Evolutionary conservation across 2,797 vertebrate genomes (phyloP), one percentile per base, ranked within the genome.

Genomic region (Myotis vivesi): DNA sequence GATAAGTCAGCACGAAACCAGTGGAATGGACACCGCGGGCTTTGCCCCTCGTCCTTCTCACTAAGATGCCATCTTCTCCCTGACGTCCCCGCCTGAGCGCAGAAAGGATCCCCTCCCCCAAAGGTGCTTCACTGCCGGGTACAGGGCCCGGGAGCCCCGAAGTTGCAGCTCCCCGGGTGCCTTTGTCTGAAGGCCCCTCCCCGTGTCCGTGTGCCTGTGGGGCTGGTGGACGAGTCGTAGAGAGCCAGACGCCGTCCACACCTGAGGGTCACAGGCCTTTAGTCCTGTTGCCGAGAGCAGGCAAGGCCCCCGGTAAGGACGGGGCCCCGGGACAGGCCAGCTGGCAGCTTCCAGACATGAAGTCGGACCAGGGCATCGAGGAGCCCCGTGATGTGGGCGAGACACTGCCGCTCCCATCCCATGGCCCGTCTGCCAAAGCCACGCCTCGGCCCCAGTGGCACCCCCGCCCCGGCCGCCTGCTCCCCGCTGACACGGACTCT

Each of bases 401-500:
- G 66, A 10, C 66, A 22, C n/a, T 4, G 33, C n/a, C 4, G 15
- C n/a, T 13, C 30, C 62, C 33, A 0, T 22, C 33, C 33, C 66
- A 8, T 19, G 19, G 36, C 68, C 68, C 36, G 19, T 71, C 66
- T 38, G 68, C 9, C 17, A 6, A 71, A 75, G 9, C 30, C 28
- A 0, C 3, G 1, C 41, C 49, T 36, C 23, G 25, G 17, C 11
- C 16, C n/a, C 62, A 19, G 1, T 5, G 3, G 13, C 1, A 0
- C 28, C 1, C 51, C 3, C 10, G 8, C 51, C 3, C 49, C 38
- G 22, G 17, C 11, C 13, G 0, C 12, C 44, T 1, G 8, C 44
- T 10, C 5, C 28, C 23, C 8, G 0, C 11, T 6, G 20, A 23
- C 3, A 0, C 41, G 1, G 0, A 15, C 17, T 81, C 19, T 53